Evolutionary conservation across 2,797 vertebrate genomes (phyloP).

Genomic region (Pseudochirops cupreus): DNA sequence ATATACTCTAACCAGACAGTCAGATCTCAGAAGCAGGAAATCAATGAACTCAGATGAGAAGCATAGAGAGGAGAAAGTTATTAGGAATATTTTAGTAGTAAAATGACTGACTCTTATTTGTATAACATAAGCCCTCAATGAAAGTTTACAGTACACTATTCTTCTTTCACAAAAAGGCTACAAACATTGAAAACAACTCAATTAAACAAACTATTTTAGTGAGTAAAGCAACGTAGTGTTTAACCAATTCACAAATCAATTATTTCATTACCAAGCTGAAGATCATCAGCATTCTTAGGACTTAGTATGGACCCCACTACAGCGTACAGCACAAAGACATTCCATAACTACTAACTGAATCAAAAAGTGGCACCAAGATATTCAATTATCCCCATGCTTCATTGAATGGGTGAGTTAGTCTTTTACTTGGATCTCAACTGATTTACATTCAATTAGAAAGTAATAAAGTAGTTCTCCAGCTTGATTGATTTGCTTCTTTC

Average conservation of each 20-base stretch:
- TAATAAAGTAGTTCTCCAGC: not conserved
- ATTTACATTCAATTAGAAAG: not conserved
- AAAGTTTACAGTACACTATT: not conserved
- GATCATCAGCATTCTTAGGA: not conserved
- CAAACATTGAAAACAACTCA: not conserved
- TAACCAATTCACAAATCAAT: not conserved
- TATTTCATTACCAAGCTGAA: not conserved
- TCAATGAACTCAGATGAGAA: not conserved
- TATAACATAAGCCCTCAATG: not conserved
- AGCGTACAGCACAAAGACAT: not conserved
- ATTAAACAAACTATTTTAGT: not conserved
- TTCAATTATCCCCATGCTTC: not conserved
- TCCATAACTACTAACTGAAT: not conserved
- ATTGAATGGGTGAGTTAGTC: not conserved
- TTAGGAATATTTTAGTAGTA: not conserved
- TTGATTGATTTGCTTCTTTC: not conserved
- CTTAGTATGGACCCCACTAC: not conserved
- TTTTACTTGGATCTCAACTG: constrained; percentile 2
- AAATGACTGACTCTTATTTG: not conserved
- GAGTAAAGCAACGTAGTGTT: not conserved
- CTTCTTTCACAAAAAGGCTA: not conserved
- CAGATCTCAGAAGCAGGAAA: not conserved
- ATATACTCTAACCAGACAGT: constrained; percentile 1
- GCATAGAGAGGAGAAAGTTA: not conserved
- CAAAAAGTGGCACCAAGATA: not conserved